phyloP scores from a whole-genome alignment of 2,113 vertebrate genomes.

The Cygnus atratus region DNA sequence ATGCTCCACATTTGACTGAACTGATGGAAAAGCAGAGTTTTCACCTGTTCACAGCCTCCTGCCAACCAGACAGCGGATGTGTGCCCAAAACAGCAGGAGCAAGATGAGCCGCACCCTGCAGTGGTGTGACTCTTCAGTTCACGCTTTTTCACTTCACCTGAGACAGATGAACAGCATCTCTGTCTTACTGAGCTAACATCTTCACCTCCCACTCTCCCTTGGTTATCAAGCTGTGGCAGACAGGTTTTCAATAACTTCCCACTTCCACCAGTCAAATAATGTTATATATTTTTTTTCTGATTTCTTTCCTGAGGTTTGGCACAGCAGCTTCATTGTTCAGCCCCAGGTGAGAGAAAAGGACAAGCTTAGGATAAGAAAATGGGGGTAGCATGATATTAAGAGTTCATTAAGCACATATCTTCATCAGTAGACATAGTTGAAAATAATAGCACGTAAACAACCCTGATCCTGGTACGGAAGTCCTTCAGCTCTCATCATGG shows the following conservation, averaged over 20 bases:
- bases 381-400: not conserved
- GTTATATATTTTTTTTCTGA: not conserved
- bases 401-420: not conserved
- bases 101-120: fast-evolving
- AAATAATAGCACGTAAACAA: not conserved
- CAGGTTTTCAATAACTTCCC: not conserved
- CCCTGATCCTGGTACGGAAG: not conserved
- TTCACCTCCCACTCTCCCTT: not conserved
- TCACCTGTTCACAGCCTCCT: not conserved
- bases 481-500: not conserved
- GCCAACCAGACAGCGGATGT: fast-evolving
- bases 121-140: not conserved
- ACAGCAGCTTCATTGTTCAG: not conserved
- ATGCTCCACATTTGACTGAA: not conserved
- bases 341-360: not conserved
- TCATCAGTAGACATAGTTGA: not conserved
- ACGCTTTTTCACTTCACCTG: not conserved
- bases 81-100: not conserved
- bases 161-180: not conserved
- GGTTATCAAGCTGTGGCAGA: not conserved
- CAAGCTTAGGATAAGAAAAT: not conserved
- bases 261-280: not conserved
- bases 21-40: not conserved
- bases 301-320: not conserved
- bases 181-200: not conserved